Base-by-base conservation (phyloP, 2,113 vertebrate species). In the Gobiocypris rarus region DNA sequence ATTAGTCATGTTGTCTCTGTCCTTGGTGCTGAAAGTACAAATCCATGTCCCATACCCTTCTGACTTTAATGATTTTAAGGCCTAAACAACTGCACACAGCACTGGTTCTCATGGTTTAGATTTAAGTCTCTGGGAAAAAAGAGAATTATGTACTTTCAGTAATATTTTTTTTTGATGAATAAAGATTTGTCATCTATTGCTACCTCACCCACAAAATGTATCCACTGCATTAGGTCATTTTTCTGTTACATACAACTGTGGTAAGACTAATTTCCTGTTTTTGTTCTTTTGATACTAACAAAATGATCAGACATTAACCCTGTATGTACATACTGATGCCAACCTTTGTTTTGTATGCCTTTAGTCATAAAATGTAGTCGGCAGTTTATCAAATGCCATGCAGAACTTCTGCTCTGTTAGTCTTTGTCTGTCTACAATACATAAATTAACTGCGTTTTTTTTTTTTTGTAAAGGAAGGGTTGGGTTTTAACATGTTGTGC, bases 11-110 rank as follows among this genome's bases (percentile, higher is more conserved):
- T 0, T 74, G 24, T 74, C 71, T 9, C 71, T 74, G 71, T 74
- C 71, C 71, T 26, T 74, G 71, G 71, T 74, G 43, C 71, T 74
- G 43, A 74, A 74, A 26, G 26, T 15, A 74, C 43, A 26, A 74
- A 48, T 45, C 70, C 11, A 1, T 24, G 5, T 24, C 70, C 19
- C 19, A 70, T n/a, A 41, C 15, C 41, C 34, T 11, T 71, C 19
- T n/a, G 9, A 71, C 38, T 24, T 71, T 43, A 73, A 45, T 50
- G 13, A 8, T 26, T 8, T 24, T 74, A 26, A 48, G 6, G 31
- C 5, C 34, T 38, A 9, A 73, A 48, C 5, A 74, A 50, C 28
- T 13, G 41, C 4, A 41, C 34, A 70, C 9, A 45, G 2, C 10
- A 41, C 1, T 69, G 65, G 34, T n/a, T 71, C 9, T 43, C 38